Evolutionary conservation across 1,140 invertebrate genomes (phyloP), one percentile per base, ranked within the genome.

Genomic region (Argopecten irradians): DNA sequence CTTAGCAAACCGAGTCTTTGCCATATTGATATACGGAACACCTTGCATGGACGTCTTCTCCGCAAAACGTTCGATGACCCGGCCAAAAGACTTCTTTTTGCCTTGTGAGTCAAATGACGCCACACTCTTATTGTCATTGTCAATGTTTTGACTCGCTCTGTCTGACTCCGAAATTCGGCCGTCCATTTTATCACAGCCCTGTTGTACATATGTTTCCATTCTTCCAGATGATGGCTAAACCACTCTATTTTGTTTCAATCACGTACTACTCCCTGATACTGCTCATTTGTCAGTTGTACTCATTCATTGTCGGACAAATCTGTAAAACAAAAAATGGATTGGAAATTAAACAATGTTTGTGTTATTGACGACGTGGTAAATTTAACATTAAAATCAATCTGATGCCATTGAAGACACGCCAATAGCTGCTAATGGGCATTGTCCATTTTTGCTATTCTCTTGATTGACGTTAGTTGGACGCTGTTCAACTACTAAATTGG

Each of bases 21-120:
- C 87, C 0, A 36, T 33, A 9, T 88, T 87, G n/a, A 92, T 89
- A 41, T 90, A 89, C 0, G 89, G 87, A 0, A 90, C 86, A 19
- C 91, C 91, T 35, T 88, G 87, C 91, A 92, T 91, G 0, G 91
- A 92, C 14, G 91, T 92, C 33, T 87, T 87, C 28, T 92, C 91
- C 2, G 91, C 91, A 85, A 92, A 92, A 32, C 87, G 34, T 39
- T 43, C 39, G n/a, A 82, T 43, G 0, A 91, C 32, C 11, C 89
- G 82, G 34, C 9, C 34, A 22, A 90, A 90, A 16, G 89, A 85
- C 34, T 90, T 90, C n/a, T 55, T 55, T 11, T 91, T 88, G 16
- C 86, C 87, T 16, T 55, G 55, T 22, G 87, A 71, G 43, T 89
- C 86, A 28, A 83, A 41, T 19, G 87, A 86, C 71, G 22, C 87